A percentile compares a stretch with the other conserved stretches of the same genome.
These are phyloP conservation scores for Chaetodon trifasciatus DNA, from an alignment of 2,797 vertebrate genomes.

Conservation along the genomic window DNA sequence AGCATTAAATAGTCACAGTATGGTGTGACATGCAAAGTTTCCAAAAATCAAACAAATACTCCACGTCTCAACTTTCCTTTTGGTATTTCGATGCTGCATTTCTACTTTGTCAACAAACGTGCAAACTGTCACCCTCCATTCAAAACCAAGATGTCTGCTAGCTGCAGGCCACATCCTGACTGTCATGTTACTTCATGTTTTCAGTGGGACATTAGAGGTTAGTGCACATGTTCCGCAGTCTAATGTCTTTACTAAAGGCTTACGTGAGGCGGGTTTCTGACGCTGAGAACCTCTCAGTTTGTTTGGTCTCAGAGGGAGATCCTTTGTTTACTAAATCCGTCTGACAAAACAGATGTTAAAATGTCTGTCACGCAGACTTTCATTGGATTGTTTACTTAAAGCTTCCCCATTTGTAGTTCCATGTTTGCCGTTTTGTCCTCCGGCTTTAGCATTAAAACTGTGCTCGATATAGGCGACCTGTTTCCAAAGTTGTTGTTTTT, in stretches of 20 bases:
- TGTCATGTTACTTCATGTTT: conserved; percentile 69
- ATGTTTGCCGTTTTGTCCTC: conserved; percentile 54
- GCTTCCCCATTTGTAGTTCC: conserved; percentile 55
- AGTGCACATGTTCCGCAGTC: conserved; percentile 44
- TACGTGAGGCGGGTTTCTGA: conserved; percentile 31
- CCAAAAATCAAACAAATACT: not conserved
- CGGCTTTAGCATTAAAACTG: conserved; percentile 43
- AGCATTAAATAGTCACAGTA: not conserved
- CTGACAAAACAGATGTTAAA: conserved; percentile 69
- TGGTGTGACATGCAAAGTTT: not conserved
- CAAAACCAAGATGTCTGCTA: conserved; percentile 39
- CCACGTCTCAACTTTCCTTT: not conserved
- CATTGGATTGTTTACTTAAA: conserved; percentile 63
- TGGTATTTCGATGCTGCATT: not conserved
- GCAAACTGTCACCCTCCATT: conserved; percentile 39
- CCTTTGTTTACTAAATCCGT: conserved; percentile 75
- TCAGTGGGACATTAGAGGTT: conserved; percentile 35
- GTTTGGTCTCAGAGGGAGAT: conserved; percentile 68
- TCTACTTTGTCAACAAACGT: not conserved
- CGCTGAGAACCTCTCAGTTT: conserved; percentile 61
- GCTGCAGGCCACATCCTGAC: conserved; percentile 53
- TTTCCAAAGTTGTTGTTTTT: conserved; percentile 60
- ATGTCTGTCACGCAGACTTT: conserved; percentile 73
- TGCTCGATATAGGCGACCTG: conserved; percentile 19
- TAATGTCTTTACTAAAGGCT: conserved; percentile 60